Evolutionary conservation across 2,113 vertebrate genomes (phyloP).

Genomic region (Puntigrus tetrazona): DNA sequence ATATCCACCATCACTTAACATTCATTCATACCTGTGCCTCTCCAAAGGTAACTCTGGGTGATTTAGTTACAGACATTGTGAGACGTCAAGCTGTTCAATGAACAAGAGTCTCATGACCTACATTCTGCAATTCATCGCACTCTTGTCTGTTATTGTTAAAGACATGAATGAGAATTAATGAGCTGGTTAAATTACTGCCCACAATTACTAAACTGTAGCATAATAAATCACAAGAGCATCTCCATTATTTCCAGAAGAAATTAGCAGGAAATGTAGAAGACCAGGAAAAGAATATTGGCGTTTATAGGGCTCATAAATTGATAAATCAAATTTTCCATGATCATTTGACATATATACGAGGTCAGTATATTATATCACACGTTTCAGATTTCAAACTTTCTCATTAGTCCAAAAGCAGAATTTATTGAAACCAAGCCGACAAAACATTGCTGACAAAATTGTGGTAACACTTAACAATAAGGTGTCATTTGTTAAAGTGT

Average conservation of each 20-base stretch:
- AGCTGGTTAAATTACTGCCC: neutral
- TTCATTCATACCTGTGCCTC: neutral
- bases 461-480: no score
- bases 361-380: neutral
- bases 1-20: neutral
- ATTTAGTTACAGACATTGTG: neutral
- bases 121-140: slow-evolving; percentile 1
- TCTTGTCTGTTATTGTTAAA: neutral
- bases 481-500: no score
- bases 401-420: neutral
- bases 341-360: neutral
- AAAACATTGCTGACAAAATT: no score
- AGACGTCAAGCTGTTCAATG: neutral
- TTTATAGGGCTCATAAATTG: neutral
- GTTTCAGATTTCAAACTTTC: no score
- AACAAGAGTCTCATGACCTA: neutral
- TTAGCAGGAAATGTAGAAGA: neutral
- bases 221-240: slow-evolving; percentile 1
- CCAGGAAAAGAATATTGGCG: neutral
- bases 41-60: neutral
- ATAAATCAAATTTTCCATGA: neutral
- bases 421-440: no score
- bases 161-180: slow-evolving; percentile 7
- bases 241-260: slow-evolving; percentile 3
- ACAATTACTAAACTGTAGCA: neutral